Conservation (phyloP, 2,113 vertebrate genomes). For the Leucosticte australis region DNA sequence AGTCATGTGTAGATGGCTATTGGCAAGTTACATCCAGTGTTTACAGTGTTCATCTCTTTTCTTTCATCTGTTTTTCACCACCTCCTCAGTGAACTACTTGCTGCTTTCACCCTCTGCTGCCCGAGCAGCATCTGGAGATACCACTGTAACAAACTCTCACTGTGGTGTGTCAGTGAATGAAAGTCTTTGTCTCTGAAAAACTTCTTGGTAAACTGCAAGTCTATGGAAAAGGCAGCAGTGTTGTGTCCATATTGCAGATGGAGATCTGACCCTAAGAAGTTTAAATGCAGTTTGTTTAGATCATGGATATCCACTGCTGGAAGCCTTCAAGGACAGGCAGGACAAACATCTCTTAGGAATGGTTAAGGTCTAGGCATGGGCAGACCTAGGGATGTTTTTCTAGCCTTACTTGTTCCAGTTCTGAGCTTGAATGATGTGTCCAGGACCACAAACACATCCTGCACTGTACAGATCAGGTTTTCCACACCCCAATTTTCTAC, state of each 20-base stretch:
- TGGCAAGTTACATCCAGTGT: background rate
- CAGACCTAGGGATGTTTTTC: background rate
- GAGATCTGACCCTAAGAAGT: background rate
- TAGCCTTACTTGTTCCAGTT: background rate
- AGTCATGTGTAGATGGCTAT: background rate
- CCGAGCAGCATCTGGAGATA: background rate
- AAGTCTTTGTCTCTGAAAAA: background rate
- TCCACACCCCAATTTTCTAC: fast-evolving
- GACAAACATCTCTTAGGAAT: background rate
- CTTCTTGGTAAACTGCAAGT: background rate
- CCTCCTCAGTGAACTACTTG: background rate
- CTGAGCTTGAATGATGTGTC: background rate
- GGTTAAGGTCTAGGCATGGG: background rate
- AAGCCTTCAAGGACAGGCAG: background rate
- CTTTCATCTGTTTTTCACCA: background rate
- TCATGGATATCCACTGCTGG: background rate
- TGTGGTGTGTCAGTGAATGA: background rate
- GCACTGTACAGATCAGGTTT: background rate
- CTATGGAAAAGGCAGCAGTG: background rate
- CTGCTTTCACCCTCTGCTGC: background rate
- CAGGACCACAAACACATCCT: background rate
- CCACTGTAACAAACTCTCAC: background rate
- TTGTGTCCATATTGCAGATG: background rate
- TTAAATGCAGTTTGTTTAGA: background rate
- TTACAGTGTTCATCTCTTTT: background rate